A percentile compares a stretch with the other conserved stretches of the same genome.
These are phyloP conservation scores for Euproctis similis DNA, from an alignment of 2,888 invertebrate species.

Conservation along the genomic window DNA sequence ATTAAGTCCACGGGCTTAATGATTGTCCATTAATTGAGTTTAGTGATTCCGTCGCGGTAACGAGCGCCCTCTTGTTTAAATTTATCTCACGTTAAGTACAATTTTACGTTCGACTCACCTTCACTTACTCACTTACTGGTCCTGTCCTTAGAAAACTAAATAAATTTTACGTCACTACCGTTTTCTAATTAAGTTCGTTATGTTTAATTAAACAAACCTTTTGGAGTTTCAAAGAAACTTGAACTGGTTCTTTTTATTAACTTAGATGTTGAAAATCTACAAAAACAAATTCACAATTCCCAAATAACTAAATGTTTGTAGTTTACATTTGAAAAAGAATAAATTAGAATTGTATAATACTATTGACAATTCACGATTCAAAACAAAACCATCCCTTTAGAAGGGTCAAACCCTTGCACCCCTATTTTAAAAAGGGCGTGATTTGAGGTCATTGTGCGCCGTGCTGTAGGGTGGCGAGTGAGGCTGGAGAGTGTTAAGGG, in stretches of 20 bases:
- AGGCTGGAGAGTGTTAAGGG: slow-evolving; percentile 2
- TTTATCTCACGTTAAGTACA: not conserved
- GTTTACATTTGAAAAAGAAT: slow-evolving; percentile 13
- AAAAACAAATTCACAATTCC: no score
- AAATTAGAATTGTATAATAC: slow-evolving; percentile 16
- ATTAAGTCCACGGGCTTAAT: slow-evolving; percentile 4
- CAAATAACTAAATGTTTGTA: no score
- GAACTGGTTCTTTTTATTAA: not conserved
- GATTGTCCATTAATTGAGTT: slow-evolving; percentile 11
- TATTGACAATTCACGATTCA: slow-evolving; percentile 22
- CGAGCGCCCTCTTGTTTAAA: not conserved
- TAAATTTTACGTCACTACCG: not conserved
- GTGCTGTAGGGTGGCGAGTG: slow-evolving; percentile 1
- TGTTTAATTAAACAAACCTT: not conserved
- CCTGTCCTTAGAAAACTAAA: no score
- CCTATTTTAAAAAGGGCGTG: slow-evolving; percentile 24
- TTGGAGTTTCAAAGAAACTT: not conserved
- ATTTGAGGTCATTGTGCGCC: slow-evolving; percentile 28
- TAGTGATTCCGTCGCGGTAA: not conserved
- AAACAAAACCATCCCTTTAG: slow-evolving; percentile 20
- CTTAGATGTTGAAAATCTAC: no score
- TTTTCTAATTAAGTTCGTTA: not conserved
- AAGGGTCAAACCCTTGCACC: slow-evolving; percentile 16
- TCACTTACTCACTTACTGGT: no score
- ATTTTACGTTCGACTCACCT: slow-evolving; percentile 1